These are phyloP conservation scores for Melanostoma scalare DNA, from an alignment of 2,888 invertebrate genomes.

Conservation along the genomic window DNA sequence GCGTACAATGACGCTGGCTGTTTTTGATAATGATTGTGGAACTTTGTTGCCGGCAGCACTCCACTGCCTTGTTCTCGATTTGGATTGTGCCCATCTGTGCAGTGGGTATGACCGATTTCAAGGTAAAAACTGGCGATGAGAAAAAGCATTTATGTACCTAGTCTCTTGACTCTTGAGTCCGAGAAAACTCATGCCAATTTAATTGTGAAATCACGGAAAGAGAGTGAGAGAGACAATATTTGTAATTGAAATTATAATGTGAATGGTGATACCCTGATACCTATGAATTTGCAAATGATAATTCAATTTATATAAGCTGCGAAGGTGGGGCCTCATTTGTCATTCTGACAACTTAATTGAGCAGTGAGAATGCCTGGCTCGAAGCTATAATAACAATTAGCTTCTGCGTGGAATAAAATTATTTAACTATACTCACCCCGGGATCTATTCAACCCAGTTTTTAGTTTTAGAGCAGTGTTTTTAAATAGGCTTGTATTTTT, in stretches of 20 bases:
- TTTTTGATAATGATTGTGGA: slow-evolving; percentile 8
- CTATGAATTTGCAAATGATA: slow-evolving; percentile 22
- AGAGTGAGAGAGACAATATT: slow-evolving; percentile 8
- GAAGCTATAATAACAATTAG: no score
- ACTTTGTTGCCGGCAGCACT: slow-evolving; percentile 12
- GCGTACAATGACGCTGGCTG: slow-evolving; percentile 39
- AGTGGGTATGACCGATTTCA: slow-evolving; percentile 63
- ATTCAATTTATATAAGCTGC: slow-evolving; percentile 24
- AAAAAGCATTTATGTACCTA: slow-evolving; percentile 14
- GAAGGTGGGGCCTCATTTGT: slow-evolving; percentile 6
- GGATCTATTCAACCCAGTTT: no score
- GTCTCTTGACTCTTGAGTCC: slow-evolving; percentile 7
- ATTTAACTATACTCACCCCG: no score
- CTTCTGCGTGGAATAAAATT: no score
- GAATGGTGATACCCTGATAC: not conserved
- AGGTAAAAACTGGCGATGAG: slow-evolving; percentile 49
- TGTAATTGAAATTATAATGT: slow-evolving; percentile 26
- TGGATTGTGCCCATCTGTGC: slow-evolving; percentile 68
- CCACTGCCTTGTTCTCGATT: slow-evolving; percentile 66
- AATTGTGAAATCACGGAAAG: not conserved
- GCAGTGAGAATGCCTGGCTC: not conserved
- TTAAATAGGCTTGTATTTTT: no score
- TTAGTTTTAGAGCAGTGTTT: no score
- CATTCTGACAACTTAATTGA: not conserved
- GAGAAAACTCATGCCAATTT: slow-evolving; percentile 36